A percentile compares a stretch with the other conserved stretches of the same genome.
Conservation (phyloP, 2,888 invertebrate genomes). For the Rhopalosiphum nymphaeae region DNA sequence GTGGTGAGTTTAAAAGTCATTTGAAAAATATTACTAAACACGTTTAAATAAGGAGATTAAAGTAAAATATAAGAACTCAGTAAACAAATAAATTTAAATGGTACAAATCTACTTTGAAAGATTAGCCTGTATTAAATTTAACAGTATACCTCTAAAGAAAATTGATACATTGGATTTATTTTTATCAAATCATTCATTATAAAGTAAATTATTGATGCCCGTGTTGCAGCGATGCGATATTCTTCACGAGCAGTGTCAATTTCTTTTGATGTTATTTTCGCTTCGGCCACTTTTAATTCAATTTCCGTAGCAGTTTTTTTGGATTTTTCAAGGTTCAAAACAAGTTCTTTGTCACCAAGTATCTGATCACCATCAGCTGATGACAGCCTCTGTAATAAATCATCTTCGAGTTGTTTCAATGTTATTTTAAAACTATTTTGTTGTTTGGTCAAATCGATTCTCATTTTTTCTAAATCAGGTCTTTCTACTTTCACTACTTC, state of each 20-base stretch:
- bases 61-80: neutral
- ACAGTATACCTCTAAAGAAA: constrained; percentile 83
- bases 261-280: constrained; percentile 85
- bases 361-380: constrained; percentile 92
- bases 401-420: constrained; percentile 91
- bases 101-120: neutral
- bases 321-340: constrained; percentile 92
- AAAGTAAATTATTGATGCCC: constrained; percentile 93
- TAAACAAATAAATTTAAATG: neutral
- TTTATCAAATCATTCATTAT: constrained; percentile 91
- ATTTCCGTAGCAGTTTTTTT: constrained; percentile 94
- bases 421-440: constrained; percentile 96
- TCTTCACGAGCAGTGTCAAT: constrained; percentile 93
- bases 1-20: neutral
- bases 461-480: constrained; percentile 88
- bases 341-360: constrained; percentile 88
- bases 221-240: constrained; percentile 86
- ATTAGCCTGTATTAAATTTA: neutral
- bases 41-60: neutral
- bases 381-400: constrained; percentile 85
- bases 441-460: constrained; percentile 83
- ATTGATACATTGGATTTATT: constrained; percentile 96
- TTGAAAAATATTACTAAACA: neutral
- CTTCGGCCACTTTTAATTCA: constrained; percentile 87
- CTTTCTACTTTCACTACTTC: constrained; percentile 94